Evolutionary conservation across 2,888 invertebrate species (phyloP), one percentile per base, ranked within the genome.

Genomic region (Seira ritae): DNA sequence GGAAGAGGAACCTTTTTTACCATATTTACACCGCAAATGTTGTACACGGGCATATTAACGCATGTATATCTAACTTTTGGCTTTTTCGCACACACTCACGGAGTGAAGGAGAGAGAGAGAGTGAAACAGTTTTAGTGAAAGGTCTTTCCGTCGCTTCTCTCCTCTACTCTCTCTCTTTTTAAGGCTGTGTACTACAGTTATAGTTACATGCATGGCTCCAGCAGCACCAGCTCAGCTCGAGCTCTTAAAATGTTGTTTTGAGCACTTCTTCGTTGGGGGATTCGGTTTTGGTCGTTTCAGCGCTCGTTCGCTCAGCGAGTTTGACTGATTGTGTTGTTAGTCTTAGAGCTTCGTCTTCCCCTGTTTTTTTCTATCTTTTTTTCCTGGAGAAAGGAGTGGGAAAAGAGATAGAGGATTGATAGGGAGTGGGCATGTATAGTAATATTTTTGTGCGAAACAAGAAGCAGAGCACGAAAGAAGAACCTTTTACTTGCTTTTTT

Each of bases 251-350:
- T 31, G n/a, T 55, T 55, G 55, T 55, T 55, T 55, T 55, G 55
- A 55, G 55, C 55, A 55, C 55, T 55, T n/a, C 55, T 55, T 55
- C 55, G 55, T 55, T 24, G 67, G 24, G 68, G 50, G 77, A 77
- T 76, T 76, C 76, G 76, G 76, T 76, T 76, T 76, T 69, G 76
- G 76, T 75, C 75, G 75, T 75, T 75, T 68, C 67, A 55, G 55
- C 62, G 69, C 62, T 76, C 68, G 19, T 31, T 31, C 31, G 55
- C 55, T 68, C 37, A 55, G 42, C 69, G 65, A 76, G 68, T 76
- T 76, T 76, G 76, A 76, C 76, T 68, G 76, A 76, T 76, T 76
- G 76, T 66, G 23, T 55, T 55, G 55, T 55, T 55, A 17, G 55
- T 12, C 55, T 70, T 50, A 23, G n/a, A 50, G 50, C 22, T 46